phyloP scores from a whole-genome alignment of 2,113 vertebrate species.

The Mormoops blainvillei region DNA sequence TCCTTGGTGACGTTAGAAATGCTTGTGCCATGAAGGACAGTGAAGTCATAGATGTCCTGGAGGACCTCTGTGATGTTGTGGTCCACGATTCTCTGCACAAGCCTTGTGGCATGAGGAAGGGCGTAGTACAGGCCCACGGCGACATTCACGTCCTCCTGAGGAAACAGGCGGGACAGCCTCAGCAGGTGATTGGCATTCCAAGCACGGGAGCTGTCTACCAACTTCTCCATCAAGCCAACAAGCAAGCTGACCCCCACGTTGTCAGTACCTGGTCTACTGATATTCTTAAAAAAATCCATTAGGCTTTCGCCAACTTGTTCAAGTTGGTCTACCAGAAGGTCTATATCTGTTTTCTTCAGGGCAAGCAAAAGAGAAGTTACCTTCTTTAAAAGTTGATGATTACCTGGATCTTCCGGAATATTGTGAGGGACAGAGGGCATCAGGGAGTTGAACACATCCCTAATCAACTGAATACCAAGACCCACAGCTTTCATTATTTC shows the following conservation, averaged over 20 bases:
- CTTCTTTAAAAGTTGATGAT: constrained; percentile 38
- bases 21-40: constrained; percentile 67
- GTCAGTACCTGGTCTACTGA: neutral
- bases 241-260: constrained; percentile 21
- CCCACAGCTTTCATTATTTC: constrained; percentile 1
- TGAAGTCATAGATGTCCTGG: constrained; percentile 68
- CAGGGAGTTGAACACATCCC: constrained; percentile 49
- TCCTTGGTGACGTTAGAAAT: constrained; percentile 61
- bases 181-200: constrained; percentile 64
- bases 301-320: constrained; percentile 49
- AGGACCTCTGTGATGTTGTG: constrained; percentile 71
- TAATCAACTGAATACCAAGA: constrained; percentile 53
- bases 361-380: constrained; percentile 6
- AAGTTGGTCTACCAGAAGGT: constrained; percentile 66
- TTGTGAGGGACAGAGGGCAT: neutral
- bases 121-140: constrained; percentile 1
- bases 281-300: constrained; percentile 58
- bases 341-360: constrained; percentile 44
- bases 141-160: neutral
- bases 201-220: constrained; percentile 11
- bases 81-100: constrained; percentile 56
- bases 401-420: neutral
- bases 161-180: constrained; percentile 60
- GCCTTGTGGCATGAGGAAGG: constrained; percentile 50
- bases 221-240: constrained; percentile 55